Evolutionary conservation across 1,140 invertebrate genomes (phyloP).

Genomic region (Aricia agestis): DNA sequence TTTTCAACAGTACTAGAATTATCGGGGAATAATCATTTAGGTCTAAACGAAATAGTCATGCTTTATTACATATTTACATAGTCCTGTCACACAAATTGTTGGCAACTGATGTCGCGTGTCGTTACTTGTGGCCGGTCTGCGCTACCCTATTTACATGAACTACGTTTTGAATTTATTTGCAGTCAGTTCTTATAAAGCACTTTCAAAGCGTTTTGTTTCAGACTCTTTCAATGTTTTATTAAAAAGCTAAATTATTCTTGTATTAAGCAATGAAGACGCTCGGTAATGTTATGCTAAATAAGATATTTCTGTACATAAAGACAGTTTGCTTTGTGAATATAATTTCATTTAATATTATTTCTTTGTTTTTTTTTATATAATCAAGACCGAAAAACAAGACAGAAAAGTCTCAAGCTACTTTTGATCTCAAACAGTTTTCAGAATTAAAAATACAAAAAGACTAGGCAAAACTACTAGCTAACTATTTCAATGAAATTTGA

Average conservation of each 20-base stretch:
- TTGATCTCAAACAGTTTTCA: no score
- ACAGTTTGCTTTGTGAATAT: background rate
- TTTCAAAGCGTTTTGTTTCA: background rate
- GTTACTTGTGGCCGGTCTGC: background rate
- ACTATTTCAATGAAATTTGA: no score
- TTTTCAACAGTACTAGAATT: no score
- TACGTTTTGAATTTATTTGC: slow-evolving; percentile 28
- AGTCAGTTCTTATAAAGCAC: slow-evolving; percentile 5
- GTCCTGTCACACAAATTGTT: no score
- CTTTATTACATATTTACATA: no score
- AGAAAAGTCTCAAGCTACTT: no score
- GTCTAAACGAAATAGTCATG: no score
- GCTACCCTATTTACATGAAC: slow-evolving; percentile 21
- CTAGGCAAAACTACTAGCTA: no score
- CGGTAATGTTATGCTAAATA: background rate
- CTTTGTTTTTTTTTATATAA: background rate
- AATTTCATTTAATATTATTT: background rate
- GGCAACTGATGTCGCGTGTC: background rate
- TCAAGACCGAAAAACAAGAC: background rate
- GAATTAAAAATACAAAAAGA: no score
- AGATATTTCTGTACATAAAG: background rate
- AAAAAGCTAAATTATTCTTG: background rate
- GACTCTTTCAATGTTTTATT: background rate
- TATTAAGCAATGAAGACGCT: background rate
- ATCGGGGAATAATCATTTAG: no score